phyloP scores from a whole-genome alignment of 2,797 vertebrate genomes.

The Synanceia verrucosa region DNA sequence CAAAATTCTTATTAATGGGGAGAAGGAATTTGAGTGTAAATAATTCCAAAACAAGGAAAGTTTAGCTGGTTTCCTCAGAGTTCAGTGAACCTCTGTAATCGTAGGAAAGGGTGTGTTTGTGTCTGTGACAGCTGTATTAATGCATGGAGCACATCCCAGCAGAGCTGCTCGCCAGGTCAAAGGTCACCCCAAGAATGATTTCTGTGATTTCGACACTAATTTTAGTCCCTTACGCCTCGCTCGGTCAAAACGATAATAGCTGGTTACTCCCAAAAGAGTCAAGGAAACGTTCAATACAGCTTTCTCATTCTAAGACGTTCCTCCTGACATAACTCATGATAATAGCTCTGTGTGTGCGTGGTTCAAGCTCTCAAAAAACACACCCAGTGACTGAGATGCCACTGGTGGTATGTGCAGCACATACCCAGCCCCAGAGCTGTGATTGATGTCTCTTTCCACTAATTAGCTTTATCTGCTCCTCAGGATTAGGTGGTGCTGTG shows the following conservation, averaged over 20 bases:
- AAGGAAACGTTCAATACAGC: conserved; percentile 34
- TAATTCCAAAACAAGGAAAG: too few species aligned
- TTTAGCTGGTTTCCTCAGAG: conserved; percentile 32
- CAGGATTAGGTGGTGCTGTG: conserved; percentile 72
- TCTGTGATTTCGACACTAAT: conserved; percentile 36
- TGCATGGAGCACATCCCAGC: conserved; percentile 59
- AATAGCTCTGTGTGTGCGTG: conserved; percentile 47
- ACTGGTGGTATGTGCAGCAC: conserved; percentile 58
- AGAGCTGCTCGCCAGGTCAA: conserved; percentile 46
- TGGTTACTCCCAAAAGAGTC: conserved; percentile 2
- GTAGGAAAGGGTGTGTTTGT: conserved; percentile 85
- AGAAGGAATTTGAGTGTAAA: background rate
- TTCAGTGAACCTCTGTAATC: conserved; percentile 75
- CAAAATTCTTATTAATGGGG: background rate
- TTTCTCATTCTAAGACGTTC: conserved; percentile 32
- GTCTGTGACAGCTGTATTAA: conserved; percentile 76
- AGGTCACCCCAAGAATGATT: conserved; percentile 52
- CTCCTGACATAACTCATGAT: conserved; percentile 60
- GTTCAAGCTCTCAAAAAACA: conserved; percentile 59
- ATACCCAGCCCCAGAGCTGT: conserved; percentile 58
- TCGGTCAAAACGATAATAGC: conserved; percentile 17
- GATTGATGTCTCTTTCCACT: conserved; percentile 85
- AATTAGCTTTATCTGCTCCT: conserved; percentile 83
- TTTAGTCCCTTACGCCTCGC: conserved; percentile 12
- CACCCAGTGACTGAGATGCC: conserved; percentile 80